phyloP scores from a whole-genome alignment of 2,113 vertebrate genomes.

The Ascaphus truei region DNA sequence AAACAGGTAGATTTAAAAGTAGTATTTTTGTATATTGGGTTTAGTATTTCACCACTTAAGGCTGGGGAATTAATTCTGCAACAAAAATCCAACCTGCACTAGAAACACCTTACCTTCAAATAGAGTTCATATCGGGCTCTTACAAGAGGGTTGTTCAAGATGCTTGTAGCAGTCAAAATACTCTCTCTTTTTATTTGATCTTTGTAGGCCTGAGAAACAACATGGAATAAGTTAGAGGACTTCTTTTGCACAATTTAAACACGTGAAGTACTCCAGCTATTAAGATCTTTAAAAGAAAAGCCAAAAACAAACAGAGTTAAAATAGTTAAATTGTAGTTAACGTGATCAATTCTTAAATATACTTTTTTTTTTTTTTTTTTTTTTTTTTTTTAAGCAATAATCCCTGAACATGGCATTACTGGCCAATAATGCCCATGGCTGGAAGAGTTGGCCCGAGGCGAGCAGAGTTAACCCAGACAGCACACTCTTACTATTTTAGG shows the following conservation, averaged over 20 bases:
- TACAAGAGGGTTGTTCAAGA: constrained; percentile 81
- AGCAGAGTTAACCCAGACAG: too few species aligned
- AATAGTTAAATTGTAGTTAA: too few species aligned
- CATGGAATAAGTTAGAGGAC: not conserved
- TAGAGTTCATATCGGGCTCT: constrained; percentile 77
- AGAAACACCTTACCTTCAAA: constrained; percentile 79
- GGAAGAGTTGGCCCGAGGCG: too few species aligned
- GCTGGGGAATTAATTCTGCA: too few species aligned
- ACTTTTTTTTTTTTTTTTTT: not conserved
- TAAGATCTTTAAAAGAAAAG: not conserved
- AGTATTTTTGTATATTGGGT: too few species aligned
- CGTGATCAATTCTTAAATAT: not conserved
- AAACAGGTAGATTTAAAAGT: too few species aligned
- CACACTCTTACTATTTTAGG: too few species aligned
- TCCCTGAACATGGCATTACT: too few species aligned
- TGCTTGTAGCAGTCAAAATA: constrained; percentile 80
- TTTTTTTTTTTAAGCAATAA: too few species aligned
- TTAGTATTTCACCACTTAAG: too few species aligned
- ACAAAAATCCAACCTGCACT: too few species aligned
- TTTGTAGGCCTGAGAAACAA: constrained; percentile 68
- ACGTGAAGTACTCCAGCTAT: constrained; percentile 4
- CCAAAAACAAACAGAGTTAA: not conserved
- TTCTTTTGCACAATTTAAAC: not conserved
- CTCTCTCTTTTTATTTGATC: constrained; percentile 84
- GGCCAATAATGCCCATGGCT: too few species aligned